These are phyloP conservation scores for Sula dactylatra DNA, from an alignment of 2,113 vertebrate species.

Conservation along the genomic window DNA sequence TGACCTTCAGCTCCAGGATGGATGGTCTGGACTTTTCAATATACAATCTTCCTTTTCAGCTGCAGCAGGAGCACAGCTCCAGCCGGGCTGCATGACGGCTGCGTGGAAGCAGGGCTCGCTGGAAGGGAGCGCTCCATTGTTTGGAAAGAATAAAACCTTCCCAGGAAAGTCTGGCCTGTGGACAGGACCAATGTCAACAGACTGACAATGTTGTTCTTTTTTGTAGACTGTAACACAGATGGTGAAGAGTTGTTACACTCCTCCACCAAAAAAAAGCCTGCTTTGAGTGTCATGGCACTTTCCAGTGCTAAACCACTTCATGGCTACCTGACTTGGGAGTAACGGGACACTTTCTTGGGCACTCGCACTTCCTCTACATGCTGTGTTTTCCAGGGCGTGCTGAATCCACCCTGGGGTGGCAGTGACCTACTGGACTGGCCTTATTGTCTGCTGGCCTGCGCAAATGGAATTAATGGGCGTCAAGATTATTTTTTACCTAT, in stretches of 20 bases:
- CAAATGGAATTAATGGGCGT: neutral
- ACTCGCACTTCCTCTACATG: rapidly evolving
- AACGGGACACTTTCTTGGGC: neutral
- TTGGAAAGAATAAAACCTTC: conserved; percentile 62
- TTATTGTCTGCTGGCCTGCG: neutral
- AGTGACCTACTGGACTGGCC: neutral
- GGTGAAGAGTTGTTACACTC: neutral
- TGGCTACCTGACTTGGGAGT: neutral
- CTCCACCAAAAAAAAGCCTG: neutral
- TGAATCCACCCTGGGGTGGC: neutral
- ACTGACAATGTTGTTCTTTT: conserved; percentile 49
- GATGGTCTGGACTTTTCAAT: neutral
- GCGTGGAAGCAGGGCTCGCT: conserved; percentile 5
- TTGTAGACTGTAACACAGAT: conserved; percentile 1
- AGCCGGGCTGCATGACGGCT: conserved; percentile 10
- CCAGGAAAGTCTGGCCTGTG: conserved; percentile 51
- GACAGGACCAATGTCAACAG: conserved; percentile 62
- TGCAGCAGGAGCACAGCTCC: conserved; percentile 9
- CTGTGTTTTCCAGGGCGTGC: rapidly evolving
- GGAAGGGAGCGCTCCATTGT: conserved; percentile 45
- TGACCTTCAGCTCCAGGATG: neutral
- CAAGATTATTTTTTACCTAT: neutral
- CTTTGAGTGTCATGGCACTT: neutral
- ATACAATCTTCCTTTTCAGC: neutral
- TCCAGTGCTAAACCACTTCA: neutral